Base-by-base conservation (phyloP, 1,140 invertebrate genomes). In the Atopsyche davidsoni region DNA sequence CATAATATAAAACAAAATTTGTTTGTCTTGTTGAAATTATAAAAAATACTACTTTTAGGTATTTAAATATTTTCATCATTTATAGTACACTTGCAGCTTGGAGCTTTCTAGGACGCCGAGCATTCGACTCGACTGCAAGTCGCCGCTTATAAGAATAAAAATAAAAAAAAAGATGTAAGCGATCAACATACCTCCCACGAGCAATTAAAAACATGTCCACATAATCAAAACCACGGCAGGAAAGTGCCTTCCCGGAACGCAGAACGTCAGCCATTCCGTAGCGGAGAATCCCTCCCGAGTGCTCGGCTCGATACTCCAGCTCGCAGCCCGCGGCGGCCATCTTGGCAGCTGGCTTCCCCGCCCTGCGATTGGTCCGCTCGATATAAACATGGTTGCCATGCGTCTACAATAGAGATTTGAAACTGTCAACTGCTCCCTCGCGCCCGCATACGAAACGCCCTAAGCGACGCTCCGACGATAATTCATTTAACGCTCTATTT, bases 391-490 rank as follows among this genome's bases (percentile, higher is more conserved):
- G 47, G 47, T 31, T 31, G 38, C 47, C 47, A 40, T 40, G 47
- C 47, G 35, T 50, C 47, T 40, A 14, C 38, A 50, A 48, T 38
- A 38, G 35, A 28, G 40, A 39, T 39, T 39, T 39, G 47, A 50
- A 50, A 51, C 48, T 51, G 48, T 51, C 48, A 51, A 51, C 48
- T 51, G 31, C 48, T 28, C n/a, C n/a, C 23, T 11, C 13, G 13
- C 34, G 4, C 7, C 31, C 23, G 4, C 22, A 16, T 21, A 14
- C 48, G 48, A 38, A 51, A 44, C 14, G 35, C 9, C 28, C 13
- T 10, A 51, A 44, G 2, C 3, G 34, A 31, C n/a, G n/a, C n/a
- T n/a, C 32, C 10, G 2, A 9, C 24, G 16, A 24, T 19, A 51
- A 18, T 19, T 9, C 41, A 44, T 1, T 25, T 9, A 21, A 38